Percentiles rank a stretch among this genome's conserved stretches.
phyloP scores from a whole-genome alignment of 2,113 vertebrate species.

The Nothocercus julius region DNA sequence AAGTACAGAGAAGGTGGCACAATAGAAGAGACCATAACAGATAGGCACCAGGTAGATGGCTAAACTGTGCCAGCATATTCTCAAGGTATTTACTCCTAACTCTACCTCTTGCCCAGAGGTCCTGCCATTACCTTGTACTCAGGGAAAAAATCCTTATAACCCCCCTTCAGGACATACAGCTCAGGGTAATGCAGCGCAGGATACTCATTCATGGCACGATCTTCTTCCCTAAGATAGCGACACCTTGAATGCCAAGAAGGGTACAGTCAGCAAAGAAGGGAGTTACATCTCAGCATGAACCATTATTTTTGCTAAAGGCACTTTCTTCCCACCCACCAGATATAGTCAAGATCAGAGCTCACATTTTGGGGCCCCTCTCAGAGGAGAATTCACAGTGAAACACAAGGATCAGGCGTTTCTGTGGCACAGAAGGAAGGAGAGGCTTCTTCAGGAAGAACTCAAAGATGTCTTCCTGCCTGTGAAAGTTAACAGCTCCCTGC shows the following conservation, averaged over 20 bases:
- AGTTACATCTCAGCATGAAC: background rate
- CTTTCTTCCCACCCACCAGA: background rate
- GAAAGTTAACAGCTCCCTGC: conserved; percentile 74
- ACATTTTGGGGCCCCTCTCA: conserved; percentile 74
- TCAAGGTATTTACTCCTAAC: background rate
- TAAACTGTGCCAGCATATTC: background rate
- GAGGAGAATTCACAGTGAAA: conserved; percentile 82
- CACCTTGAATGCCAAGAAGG: conserved; percentile 62
- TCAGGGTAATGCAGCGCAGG: conserved; percentile 77
- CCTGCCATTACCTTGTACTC: conserved; percentile 64
- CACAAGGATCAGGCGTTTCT: conserved; percentile 67
- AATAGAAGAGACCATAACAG: background rate
- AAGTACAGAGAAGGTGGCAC: background rate
- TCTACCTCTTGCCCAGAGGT: background rate
- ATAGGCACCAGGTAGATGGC: background rate
- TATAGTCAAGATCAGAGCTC: background rate
- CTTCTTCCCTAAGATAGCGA: conserved; percentile 72
- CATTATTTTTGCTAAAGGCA: background rate
- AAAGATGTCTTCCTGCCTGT: conserved; percentile 64
- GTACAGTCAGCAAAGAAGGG: background rate
- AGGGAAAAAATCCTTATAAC: conserved; percentile 78
- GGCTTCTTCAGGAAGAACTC: conserved; percentile 66
- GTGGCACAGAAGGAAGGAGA: conserved; percentile 13
- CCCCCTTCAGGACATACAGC: conserved; percentile 78
- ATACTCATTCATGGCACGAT: conserved; percentile 75